phyloP scores from a whole-genome alignment of 2,797 vertebrate genomes.

The Intellagama lesueurii region DNA sequence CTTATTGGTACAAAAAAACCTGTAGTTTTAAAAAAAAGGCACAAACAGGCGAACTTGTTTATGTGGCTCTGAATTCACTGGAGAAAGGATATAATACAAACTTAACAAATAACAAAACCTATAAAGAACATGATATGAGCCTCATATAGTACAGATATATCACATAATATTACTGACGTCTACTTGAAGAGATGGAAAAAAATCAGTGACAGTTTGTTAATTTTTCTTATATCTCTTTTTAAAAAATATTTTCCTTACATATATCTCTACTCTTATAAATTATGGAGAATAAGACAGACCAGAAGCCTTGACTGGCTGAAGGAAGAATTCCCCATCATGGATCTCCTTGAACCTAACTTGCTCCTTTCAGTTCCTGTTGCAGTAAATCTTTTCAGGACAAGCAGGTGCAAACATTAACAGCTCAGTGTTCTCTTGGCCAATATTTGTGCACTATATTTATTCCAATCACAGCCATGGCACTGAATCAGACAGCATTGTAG shows the following conservation, averaged over 20 bases:
- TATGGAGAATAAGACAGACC: constrained; percentile 13
- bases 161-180: constrained; percentile 31
- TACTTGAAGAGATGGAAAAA: constrained; percentile 38
- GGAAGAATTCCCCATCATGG: constrained; percentile 87
- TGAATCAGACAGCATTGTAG: constrained; percentile 61
- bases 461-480: constrained; percentile 61
- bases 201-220: constrained; percentile 37
- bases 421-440: constrained; percentile 54
- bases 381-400: constrained; percentile 85
- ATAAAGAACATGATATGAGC: constrained; percentile 14
- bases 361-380: constrained; percentile 61
- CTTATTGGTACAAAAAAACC: neutral
- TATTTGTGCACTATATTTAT: constrained; percentile 73
- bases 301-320: constrained; percentile 80
- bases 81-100: neutral
- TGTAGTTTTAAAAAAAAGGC: neutral
- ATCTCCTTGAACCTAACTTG: constrained; percentile 88
- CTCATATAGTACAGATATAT: constrained; percentile 35
- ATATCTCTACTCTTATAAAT: constrained; percentile 1
- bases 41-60: neutral
- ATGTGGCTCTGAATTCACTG: neutral
- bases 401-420: constrained; percentile 78
- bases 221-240: constrained; percentile 1
- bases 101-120: neutral
- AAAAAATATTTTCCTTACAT: too few relatives aligned